Base-by-base conservation (phyloP, 2,888 invertebrate species). In the Hedychridium roseum region DNA sequence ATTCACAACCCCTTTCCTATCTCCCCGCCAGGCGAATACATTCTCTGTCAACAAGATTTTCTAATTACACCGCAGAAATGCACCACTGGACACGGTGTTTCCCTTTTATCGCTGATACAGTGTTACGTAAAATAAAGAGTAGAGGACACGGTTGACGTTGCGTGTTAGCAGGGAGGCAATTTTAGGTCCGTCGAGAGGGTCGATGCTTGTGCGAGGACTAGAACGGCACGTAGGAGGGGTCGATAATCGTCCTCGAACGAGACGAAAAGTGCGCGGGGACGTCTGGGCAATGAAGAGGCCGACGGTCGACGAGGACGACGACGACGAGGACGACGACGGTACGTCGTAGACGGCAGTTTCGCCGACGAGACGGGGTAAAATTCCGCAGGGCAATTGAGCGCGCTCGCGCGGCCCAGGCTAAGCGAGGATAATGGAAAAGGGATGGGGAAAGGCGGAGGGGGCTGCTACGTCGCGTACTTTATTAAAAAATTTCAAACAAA, bases 401-500 rank as follows among this genome's bases (percentile, higher is more conserved):
- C 23, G 35, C 36, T 41, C 46, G 41, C 41, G 35, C 26, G 39
- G 23, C 28, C 21, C 9, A n/a, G 26, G 4, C 28, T 11, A 28
- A 28, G 14, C 28, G 14, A 28, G 11, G 11, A 12, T 2, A 2
- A n/a, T 2, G 7, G 27, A 27, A 14, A n/a, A 28, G 14, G 28
- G 27, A 12, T 27, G 2, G 27, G 7, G n/a, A n/a, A n/a, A n/a
- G 28, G 28, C n/a, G 7, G 9, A 14, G 14, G 11, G 28, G 14
- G 28, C 11, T 2, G 28, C 12, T 1, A 28, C 44, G 30, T 31
- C 40, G 31, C 40, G 37, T 51, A 57, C 62, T 73, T 71, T 71
- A 73, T 73, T 73, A 72, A 71, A 67, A 71, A 64, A 62, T 66
- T 60, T 66, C 57, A 57, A 57, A 64, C 62, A 65, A 65, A 63